Evolutionary conservation across 2,888 invertebrate genomes (phyloP).

Genomic region (Tipula unca): DNA sequence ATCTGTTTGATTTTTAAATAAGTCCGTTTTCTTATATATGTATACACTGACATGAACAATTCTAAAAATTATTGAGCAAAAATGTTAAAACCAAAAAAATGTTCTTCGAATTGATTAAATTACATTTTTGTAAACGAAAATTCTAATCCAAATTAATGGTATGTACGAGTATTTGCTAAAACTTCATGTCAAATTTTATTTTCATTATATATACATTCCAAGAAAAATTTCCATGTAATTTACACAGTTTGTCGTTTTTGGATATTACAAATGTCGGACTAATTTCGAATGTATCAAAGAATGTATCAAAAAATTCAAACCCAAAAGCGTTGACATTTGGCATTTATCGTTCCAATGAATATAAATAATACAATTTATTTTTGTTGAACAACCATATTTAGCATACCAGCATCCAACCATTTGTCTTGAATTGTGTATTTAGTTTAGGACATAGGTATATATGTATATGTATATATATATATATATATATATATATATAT

Average conservation of each 20-base stretch:
- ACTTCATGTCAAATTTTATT: neutral
- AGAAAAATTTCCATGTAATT: neutral
- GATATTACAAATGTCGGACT: neutral
- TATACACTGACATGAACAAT: neutral
- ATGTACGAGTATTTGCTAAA: neutral
- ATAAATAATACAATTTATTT: neutral
- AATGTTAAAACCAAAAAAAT: neutral
- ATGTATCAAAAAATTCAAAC: neutral
- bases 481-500: no score
- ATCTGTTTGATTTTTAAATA: neutral
- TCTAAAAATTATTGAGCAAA: neutral
- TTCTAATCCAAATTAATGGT: neutral
- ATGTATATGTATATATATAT: neutral
- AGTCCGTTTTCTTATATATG: neutral
- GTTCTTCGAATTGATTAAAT: neutral
- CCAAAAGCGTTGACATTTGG: neutral
- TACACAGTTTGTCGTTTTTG: neutral
- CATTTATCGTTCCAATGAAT: neutral
- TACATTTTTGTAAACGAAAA: neutral
- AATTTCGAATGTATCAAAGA: neutral
- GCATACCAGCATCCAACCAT: no score
- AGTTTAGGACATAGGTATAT: neutral
- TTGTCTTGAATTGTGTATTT: neutral
- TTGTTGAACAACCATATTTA: neutral
- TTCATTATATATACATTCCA: neutral